Conservation (phyloP, 2,888 invertebrate species). For the Hirtodrosophila histrioides region DNA sequence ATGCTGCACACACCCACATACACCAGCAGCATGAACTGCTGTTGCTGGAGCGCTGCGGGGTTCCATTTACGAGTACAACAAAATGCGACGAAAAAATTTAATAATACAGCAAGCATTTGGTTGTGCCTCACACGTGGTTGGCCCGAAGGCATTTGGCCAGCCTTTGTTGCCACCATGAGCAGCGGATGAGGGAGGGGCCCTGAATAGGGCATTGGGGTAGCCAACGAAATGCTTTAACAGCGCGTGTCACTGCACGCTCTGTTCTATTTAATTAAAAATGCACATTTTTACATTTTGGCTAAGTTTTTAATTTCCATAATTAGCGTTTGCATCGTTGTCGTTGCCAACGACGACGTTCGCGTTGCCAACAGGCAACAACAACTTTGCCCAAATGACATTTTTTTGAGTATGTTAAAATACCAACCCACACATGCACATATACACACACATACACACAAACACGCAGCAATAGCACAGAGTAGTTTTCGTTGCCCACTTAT, state of each 20-base stretch:
- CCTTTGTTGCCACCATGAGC: slow-evolving; percentile 53
- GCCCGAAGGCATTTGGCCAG: slow-evolving; percentile 51
- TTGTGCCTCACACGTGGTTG: slow-evolving; percentile 64
- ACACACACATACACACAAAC: slow-evolving; percentile 16
- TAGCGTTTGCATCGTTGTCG: slow-evolving; percentile 64
- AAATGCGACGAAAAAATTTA: slow-evolving; percentile 31
- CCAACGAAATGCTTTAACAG: slow-evolving; percentile 26
- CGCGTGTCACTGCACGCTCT: slow-evolving; percentile 35
- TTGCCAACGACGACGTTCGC: slow-evolving; percentile 16
- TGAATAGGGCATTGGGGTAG: neutral
- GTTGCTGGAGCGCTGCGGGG: slow-evolving; percentile 35
- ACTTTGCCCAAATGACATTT: slow-evolving; percentile 52
- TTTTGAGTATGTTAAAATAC: slow-evolving; percentile 38
- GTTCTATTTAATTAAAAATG: slow-evolving; percentile 78
- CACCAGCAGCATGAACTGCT: slow-evolving; percentile 8
- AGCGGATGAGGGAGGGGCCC: neutral
- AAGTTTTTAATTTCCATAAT: slow-evolving; percentile 80
- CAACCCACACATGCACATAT: slow-evolving; percentile 12
- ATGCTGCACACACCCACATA: slow-evolving; percentile 14
- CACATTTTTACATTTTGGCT: slow-evolving; percentile 72
- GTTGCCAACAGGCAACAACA: slow-evolving; percentile 25
- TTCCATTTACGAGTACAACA: slow-evolving; percentile 10
- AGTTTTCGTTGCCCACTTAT: slow-evolving; percentile 75
- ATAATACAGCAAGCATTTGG: slow-evolving; percentile 54
- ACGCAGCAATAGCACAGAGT: slow-evolving; percentile 17